Conservation (phyloP, 2,888 invertebrate species). For the Isoperla grammatica region DNA sequence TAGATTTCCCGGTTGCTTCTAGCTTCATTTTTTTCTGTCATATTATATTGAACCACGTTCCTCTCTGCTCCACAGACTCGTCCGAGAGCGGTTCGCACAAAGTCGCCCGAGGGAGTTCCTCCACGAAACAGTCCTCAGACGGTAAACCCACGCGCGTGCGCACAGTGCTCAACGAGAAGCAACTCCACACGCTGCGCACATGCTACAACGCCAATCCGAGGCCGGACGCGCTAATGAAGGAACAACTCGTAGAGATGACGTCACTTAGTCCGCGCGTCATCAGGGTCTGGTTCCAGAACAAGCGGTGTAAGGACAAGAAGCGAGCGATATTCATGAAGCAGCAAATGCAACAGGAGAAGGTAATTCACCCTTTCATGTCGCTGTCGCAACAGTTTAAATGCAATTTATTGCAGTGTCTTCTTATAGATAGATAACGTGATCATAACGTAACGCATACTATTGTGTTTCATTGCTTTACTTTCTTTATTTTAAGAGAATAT, state of each 20-base stretch:
- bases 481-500: too few relatives aligned
- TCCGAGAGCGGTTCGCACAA: slow-evolving; percentile 88
- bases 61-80: slow-evolving; percentile 76
- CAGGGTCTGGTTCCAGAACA: slow-evolving; percentile 99
- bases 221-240: slow-evolving; percentile 98
- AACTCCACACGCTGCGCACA: slow-evolving; percentile 92
- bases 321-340: slow-evolving; percentile 94
- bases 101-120: slow-evolving; percentile 52
- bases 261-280: slow-evolving; percentile 95
- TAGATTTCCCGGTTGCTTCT: too few relatives aligned
- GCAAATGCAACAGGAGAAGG: slow-evolving; percentile 98
- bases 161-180: slow-evolving; percentile 98
- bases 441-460: too few relatives aligned
- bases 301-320: slow-evolving; percentile 96
- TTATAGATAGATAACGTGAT: too few relatives aligned
- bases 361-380: too few relatives aligned
- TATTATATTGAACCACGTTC: too few relatives aligned
- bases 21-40: too few relatives aligned
- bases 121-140: slow-evolving; percentile 50
- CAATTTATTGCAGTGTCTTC: too few relatives aligned
- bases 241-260: slow-evolving; percentile 98
- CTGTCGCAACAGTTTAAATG: too few relatives aligned
- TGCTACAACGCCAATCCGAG: slow-evolving; percentile 97
- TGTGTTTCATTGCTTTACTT: too few relatives aligned
- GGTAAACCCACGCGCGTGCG: slow-evolving; percentile 98